These are phyloP conservation scores for Anodontia alba DNA, from an alignment of 2,888 invertebrate species.

Conservation along the genomic window DNA sequence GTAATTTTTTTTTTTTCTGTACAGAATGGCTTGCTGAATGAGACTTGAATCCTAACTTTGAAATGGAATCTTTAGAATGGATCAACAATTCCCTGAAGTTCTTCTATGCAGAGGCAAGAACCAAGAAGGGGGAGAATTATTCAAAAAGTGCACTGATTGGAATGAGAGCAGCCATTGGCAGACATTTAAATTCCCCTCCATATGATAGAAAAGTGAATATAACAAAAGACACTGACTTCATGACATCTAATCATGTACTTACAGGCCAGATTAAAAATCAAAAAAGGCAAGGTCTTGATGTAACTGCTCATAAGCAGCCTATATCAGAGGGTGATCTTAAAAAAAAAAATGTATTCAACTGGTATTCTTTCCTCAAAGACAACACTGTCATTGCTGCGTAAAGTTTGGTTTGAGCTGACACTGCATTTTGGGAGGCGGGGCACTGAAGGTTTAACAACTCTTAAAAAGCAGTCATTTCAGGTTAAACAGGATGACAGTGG, in stretches of 20 bases:
- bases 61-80: too few relatives aligned
- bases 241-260: constrained; percentile 38
- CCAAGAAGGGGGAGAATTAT: constrained; percentile 27
- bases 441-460: not conserved
- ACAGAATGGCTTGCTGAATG: too few relatives aligned
- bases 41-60: too few relatives aligned
- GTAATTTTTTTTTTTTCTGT: too few relatives aligned
- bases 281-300: constrained; percentile 45
- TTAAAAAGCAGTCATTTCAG: constrained; percentile 16
- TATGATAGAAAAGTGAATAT: constrained; percentile 16
- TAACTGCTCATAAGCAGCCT: constrained; percentile 26
- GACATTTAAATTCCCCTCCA: constrained; percentile 33
- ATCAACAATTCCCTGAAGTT: too few relatives aligned
- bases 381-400: constrained; percentile 10
- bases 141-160: constrained; percentile 31
- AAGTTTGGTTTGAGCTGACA: constrained; percentile 17
- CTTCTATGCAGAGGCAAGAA: constrained; percentile 27
- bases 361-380: not conserved
- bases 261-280: constrained; percentile 28
- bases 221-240: constrained; percentile 37
- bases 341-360: constrained; percentile 4
- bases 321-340: constrained; percentile 19
- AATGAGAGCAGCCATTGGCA: constrained; percentile 28
- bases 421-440: constrained; percentile 21
- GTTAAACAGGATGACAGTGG: not conserved